Conservation (phyloP, 2,113 vertebrate species). For the Onychostoma macrolepis region DNA sequence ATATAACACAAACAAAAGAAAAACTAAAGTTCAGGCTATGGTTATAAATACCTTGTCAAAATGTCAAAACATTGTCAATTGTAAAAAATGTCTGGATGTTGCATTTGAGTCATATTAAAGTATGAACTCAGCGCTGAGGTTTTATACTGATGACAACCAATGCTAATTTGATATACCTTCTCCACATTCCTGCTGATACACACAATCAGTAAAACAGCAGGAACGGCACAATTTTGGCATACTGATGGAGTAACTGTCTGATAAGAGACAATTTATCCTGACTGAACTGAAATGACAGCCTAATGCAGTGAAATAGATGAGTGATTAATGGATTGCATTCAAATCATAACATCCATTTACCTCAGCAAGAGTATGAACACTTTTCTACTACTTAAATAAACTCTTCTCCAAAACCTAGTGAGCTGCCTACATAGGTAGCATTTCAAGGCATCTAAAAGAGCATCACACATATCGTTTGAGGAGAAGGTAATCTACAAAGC, state of each 20-base stretch:
- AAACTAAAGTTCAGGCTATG: background rate
- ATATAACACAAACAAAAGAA: background rate
- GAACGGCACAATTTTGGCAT: background rate
- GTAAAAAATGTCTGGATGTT: background rate
- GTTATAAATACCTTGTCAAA: background rate
- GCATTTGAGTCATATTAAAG: background rate
- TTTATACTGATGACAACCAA: background rate
- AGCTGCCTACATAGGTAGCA: background rate
- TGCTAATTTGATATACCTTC: background rate
- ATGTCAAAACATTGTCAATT: background rate
- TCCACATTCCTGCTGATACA: background rate
- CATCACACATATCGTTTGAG: background rate
- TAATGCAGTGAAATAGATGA: background rate
- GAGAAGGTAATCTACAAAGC: background rate
- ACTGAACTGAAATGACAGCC: background rate
- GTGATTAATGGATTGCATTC: conserved; percentile 7
- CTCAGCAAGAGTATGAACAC: background rate
- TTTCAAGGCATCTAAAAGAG: background rate
- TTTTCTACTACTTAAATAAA: background rate
- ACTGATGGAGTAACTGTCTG: background rate
- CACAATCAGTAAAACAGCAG: conserved; percentile 15
- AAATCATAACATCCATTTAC: conserved; percentile 7
- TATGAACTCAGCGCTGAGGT: background rate
- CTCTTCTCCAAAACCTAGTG: background rate
- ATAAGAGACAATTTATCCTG: background rate